Conservation (phyloP, 2,888 invertebrate genomes). For the Leucoptera coffeella region DNA sequence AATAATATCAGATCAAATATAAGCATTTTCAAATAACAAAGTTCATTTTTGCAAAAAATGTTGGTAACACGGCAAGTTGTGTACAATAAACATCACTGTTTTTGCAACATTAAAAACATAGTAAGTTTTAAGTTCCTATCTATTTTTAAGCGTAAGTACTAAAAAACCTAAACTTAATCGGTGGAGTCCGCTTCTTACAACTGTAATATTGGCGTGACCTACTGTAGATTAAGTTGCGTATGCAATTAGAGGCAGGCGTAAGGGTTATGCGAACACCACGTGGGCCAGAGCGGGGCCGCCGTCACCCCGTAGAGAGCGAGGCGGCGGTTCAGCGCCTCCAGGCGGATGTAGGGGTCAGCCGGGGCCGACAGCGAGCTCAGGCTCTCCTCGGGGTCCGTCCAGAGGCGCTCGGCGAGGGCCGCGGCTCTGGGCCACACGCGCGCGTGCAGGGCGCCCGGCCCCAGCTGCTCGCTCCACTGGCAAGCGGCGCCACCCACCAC, state of each 20-base stretch:
- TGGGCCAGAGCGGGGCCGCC: slow-evolving; percentile 69
- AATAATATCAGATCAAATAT: too few relatives aligned
- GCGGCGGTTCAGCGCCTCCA: slow-evolving; percentile 61
- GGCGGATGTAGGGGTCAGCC: slow-evolving; percentile 61
- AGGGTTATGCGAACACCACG: slow-evolving; percentile 72
- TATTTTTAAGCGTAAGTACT: too few relatives aligned
- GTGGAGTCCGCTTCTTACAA: too few relatives aligned
- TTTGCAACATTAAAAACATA: too few relatives aligned
- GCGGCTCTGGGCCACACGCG: slow-evolving; percentile 79
- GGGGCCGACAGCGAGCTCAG: slow-evolving; percentile 36
- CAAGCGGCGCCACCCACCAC: slow-evolving; percentile 73
- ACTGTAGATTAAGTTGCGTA: too few relatives aligned
- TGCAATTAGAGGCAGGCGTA: slow-evolving; percentile 66
- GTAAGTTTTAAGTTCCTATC: too few relatives aligned
- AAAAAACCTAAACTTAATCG: too few relatives aligned
- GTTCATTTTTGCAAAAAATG: too few relatives aligned
- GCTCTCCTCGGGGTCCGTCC: slow-evolving; percentile 51
- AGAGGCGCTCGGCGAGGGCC: slow-evolving; percentile 74
- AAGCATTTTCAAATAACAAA: too few relatives aligned
- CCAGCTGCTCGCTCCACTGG: slow-evolving; percentile 81
- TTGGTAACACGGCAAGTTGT: too few relatives aligned
- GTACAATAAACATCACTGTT: too few relatives aligned
- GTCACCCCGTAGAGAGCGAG: slow-evolving; percentile 56
- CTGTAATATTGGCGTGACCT: too few relatives aligned
- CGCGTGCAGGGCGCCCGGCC: slow-evolving; percentile 65